Base-by-base conservation (phyloP, 2,888 invertebrate species). In the Actias luna region DNA sequence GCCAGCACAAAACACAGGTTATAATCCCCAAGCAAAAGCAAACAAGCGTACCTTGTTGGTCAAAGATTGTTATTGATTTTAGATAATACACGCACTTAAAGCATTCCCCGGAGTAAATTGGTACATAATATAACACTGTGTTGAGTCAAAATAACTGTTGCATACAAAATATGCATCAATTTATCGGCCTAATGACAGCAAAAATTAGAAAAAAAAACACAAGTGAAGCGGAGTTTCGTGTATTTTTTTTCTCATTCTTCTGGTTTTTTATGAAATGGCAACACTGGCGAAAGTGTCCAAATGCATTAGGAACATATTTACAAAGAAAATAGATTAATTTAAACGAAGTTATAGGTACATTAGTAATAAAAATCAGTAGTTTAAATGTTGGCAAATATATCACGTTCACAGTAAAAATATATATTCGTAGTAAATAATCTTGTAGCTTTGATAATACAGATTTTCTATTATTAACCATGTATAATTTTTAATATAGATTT, bases 11-110 rank as follows among this genome's bases (percentile, higher is more conserved):
- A 89, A 90, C 91, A 92, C 90, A 93, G 92, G 92, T 92, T 92
- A 92, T 88, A 89, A 69, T 78, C 83, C 83, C 25, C 82, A 77
- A 79, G 82, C 79, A 82, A 88, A 89, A 86, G 88, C 91, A 90
- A 91, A 92, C 91, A 89, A 93, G 93, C 92, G 92, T 93, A 93
- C 93, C 93, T 93, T 93, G 92, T 92, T 92, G 88, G 87, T 87
- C 88, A 87, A 85, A 85, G 91, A 89, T 89, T 91, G 87, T 87
- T 93, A 93, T 93, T 88, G 93, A 93, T 93, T 92, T 93, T 92
- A 92, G 87, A 88, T 85, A 83, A 83, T 86, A 87, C 82, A 87
- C 85, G 84, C 87, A 92, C 90, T 86, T 83, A 81, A 80, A 86
- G 83, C 84, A 83, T 87, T 85, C 80, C 82, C 82, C 70, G 78